These are phyloP conservation scores for Xyliphius kryptos DNA, from an alignment of 2,113 vertebrate genomes.

Conservation along the genomic window DNA sequence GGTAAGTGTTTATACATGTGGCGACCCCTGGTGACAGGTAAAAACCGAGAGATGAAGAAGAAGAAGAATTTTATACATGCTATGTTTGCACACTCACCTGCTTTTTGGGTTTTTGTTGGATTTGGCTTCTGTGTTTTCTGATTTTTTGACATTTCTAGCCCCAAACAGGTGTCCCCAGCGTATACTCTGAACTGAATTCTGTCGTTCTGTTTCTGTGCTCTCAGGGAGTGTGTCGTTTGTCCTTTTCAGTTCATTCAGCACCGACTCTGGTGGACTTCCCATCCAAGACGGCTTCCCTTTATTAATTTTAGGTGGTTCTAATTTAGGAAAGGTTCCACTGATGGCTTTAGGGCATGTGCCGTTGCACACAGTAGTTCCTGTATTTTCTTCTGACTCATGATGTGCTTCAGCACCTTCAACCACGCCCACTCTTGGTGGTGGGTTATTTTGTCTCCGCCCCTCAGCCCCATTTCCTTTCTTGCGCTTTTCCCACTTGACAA, in stretches of 20 bases:
- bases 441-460: constrained; percentile 51
- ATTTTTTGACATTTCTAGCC: constrained; percentile 46
- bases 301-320: constrained; percentile 41
- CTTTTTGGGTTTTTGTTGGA: constrained; percentile 50
- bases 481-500: constrained; percentile 69
- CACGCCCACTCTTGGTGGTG: constrained; percentile 80
- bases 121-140: constrained; percentile 45
- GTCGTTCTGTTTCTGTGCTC: background rate
- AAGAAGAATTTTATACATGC: too few species aligned
- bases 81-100: too few species aligned
- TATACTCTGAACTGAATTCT: constrained; percentile 44
- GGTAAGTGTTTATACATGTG: too few species aligned
- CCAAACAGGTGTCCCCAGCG: constrained; percentile 72
- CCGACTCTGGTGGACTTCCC: constrained; percentile 91
- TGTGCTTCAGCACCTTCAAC: constrained; percentile 87
- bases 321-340: too few species aligned
- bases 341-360: too few species aligned
- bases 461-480: constrained; percentile 62
- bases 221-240: constrained; percentile 48
- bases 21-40: too few species aligned
- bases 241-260: constrained; percentile 72
- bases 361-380: constrained; percentile 9
- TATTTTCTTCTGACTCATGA: constrained; percentile 54
- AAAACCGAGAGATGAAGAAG: too few species aligned
- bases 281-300: constrained; percentile 79